Evolutionary conservation across 2,888 invertebrate genomes (phyloP).

Genomic region (Scotopteryx bipunctaria): DNA sequence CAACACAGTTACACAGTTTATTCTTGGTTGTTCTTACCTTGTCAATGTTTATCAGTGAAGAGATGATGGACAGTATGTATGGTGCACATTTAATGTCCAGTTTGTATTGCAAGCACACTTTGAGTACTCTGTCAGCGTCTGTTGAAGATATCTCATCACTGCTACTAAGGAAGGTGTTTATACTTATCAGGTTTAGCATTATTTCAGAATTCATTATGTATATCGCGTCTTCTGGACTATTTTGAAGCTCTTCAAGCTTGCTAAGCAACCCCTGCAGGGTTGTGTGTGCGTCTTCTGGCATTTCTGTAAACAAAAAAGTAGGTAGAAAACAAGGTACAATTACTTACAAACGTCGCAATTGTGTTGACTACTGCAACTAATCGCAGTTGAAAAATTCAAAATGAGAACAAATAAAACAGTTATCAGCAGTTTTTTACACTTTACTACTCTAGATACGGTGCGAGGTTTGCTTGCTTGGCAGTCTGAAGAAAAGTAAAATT

Average conservation of each 20-base stretch:
- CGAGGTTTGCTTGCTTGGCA: neutral
- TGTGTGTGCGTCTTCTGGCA: slow-evolving; percentile 17
- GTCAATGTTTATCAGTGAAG: slow-evolving; percentile 14
- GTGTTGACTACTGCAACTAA: neutral
- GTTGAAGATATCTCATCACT: neutral
- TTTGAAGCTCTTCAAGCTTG: slow-evolving; percentile 7
- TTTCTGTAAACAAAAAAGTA: slow-evolving; percentile 26
- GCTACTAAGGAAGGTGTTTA: slow-evolving; percentile 3
- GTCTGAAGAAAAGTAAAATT: too few species aligned
- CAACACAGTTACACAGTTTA: too few species aligned
- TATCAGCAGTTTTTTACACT: slow-evolving; percentile 13
- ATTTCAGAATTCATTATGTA: slow-evolving; percentile 10
- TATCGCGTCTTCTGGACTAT: slow-evolving; percentile 7
- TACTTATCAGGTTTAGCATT: slow-evolving; percentile 6
- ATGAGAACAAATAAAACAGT: slow-evolving; percentile 8
- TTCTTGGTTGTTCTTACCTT: slow-evolving; percentile 22
- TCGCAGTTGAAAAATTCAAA: neutral
- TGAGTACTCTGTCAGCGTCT: slow-evolving; percentile 35
- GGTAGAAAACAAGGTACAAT: neutral
- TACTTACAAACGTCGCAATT: neutral
- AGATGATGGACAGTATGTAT: slow-evolving; percentile 12
- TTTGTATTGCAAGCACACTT: slow-evolving; percentile 32
- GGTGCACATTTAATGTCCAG: slow-evolving; percentile 20
- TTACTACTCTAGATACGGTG: neutral
- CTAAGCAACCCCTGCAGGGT: slow-evolving; percentile 9